phyloP scores from a whole-genome alignment of 2,888 invertebrate species.

The Chaetogeoica ovagalla region DNA sequence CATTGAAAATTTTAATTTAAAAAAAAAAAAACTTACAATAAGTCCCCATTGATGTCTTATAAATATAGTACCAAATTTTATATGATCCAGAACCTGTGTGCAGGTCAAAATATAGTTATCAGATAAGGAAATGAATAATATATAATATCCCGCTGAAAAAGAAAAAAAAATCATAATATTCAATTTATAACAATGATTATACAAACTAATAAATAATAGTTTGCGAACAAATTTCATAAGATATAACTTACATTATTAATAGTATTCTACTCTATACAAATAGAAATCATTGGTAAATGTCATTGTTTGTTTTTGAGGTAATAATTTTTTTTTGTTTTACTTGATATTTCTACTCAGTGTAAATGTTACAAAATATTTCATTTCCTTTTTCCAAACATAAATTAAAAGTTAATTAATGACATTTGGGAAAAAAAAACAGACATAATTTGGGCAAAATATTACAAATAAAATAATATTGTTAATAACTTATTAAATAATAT shows the following conservation, averaged over 20 bases:
- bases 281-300: constrained; percentile 37
- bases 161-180: constrained; percentile 21
- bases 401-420: constrained; percentile 4
- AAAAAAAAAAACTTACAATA: constrained; percentile 34
- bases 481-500: constrained; percentile 13
- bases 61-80: constrained; percentile 37
- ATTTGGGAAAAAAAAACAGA: not conserved
- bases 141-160: constrained; percentile 22
- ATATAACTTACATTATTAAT: constrained; percentile 29
- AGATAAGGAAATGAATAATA: constrained; percentile 30
- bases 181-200: constrained; percentile 27
- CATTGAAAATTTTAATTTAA: constrained; percentile 25
- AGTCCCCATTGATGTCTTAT: constrained; percentile 32
- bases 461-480: constrained; percentile 14
- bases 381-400: constrained; percentile 13
- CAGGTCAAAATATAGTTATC: constrained; percentile 20
- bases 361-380: constrained; percentile 5
- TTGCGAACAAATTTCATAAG: constrained; percentile 11
- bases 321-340: constrained; percentile 7
- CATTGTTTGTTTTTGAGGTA: constrained; percentile 21
- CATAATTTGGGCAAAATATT: not conserved
- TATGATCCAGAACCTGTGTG: constrained; percentile 14
- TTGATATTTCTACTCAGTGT: not conserved
- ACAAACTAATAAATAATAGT: constrained; percentile 39
- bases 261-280: constrained; percentile 33